Conservation (phyloP, 2,797 vertebrate genomes). For the Danio albolineatus region DNA sequence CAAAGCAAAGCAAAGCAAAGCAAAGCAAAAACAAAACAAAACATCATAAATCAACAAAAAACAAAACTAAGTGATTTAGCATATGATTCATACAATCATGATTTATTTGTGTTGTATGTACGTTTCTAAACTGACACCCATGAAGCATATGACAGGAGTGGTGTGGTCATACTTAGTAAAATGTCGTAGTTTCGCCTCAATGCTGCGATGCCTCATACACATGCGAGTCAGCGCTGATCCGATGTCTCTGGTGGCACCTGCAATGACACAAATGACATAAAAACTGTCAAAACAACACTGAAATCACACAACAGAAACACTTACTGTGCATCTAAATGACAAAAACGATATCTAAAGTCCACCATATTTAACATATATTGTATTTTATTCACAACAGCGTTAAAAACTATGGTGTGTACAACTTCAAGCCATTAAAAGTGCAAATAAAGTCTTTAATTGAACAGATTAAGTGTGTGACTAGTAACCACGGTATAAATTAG, state of each 20-base stretch:
- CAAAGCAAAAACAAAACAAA: too few species aligned
- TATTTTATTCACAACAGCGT: conserved; percentile 24
- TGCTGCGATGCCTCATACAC: conserved; percentile 98
- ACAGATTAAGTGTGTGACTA: conserved; percentile 59
- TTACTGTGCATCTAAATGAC: neutral
- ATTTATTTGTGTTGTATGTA: neutral
- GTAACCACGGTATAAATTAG: conserved; percentile 71
- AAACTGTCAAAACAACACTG: conserved; percentile 33
- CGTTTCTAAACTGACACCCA: neutral
- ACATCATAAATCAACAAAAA: too few species aligned
- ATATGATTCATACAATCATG: neutral
- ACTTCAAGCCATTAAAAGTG: conserved; percentile 56
- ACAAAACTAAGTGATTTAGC: conserved; percentile 5
- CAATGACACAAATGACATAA: conserved; percentile 54
- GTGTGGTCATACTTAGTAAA: conserved; percentile 90
- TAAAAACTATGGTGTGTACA: conserved; percentile 38
- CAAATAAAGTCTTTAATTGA: conserved; percentile 68
- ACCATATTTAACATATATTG: neutral
- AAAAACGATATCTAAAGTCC: neutral
- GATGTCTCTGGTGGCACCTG: conserved; percentile 94
- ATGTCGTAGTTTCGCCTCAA: conserved; percentile 94
- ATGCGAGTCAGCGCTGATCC: conserved; percentile 95
- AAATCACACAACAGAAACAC: conserved; percentile 10
- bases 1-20: too few species aligned
- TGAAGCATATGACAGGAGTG: neutral